Evolutionary conservation across 2,888 invertebrate genomes (phyloP), one percentile per base, ranked within the genome.

Genomic region (Keiferia lycopersicella): DNA sequence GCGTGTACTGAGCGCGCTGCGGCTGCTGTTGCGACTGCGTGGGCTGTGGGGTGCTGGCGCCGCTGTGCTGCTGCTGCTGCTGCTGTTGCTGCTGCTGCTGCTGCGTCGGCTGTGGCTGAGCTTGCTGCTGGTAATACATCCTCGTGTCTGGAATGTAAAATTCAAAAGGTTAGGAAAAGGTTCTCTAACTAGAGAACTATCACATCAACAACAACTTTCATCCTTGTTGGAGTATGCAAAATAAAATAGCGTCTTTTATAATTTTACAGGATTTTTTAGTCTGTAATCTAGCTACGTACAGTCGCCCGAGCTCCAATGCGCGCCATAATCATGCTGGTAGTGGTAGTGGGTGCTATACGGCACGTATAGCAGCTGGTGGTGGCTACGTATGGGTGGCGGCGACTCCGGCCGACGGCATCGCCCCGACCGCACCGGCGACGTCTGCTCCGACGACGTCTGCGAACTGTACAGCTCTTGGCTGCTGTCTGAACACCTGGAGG

Each of bases 361-460:
- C 72, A 95, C 94, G 68, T 95, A 93, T 83, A 95, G 93, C 0
- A 95, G 93, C 79, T 95, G 94, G 68, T 95, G 95, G 76, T 94
- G 94, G 69, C 91, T 94, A 41, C 94, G 89, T 65, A 95, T 92
- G 0, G 95, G 95, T 0, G 95, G 95, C 7, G 95, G 95, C 0
- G 95, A 95, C 79, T 95, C 94, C 0, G 95, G 94, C 20, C 95
- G 86, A 1, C 93, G 82, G 72, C 88, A 84, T 0, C 89, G 83
- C 0, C 80, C 79, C 0, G 82, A 75, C 0, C 88, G 83, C 18
- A 89, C 86, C 0, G 91, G 91, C 2, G 91, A 91, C n/a, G 90
- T 87, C 69, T 86, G 89, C 65, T 91, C 91, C 0, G 90, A 91
- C 68, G 90, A 91, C 3, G 89, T 88, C 69, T 90, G 89, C 0